These are phyloP conservation scores for Nibea albiflora DNA, from an alignment of 2,113 vertebrate genomes.

Conservation along the genomic window DNA sequence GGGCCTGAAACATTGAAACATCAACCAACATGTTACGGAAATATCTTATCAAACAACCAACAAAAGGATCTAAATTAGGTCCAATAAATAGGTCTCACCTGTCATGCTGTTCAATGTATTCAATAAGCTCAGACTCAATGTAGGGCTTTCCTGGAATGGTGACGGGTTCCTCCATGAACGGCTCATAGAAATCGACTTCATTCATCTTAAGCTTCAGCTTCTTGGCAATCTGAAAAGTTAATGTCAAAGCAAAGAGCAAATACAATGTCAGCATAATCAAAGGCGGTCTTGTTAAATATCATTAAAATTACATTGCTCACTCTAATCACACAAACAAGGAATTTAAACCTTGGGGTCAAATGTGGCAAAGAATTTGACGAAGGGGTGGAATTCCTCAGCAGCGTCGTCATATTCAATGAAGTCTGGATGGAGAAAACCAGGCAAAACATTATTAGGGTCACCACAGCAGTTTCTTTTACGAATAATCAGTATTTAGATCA, in stretches of 20 bases:
- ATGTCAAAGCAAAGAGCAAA: not conserved
- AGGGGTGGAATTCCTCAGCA: slow-evolving; percentile 93
- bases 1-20: slow-evolving; percentile 80
- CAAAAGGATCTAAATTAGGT: too few species aligned
- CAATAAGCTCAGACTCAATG: slow-evolving; percentile 88
- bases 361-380: slow-evolving; percentile 93
- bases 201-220: slow-evolving; percentile 91
- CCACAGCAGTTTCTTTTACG: not conserved
- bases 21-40: not conserved
- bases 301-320: too few species aligned
- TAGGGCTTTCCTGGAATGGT: slow-evolving; percentile 91
- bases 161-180: slow-evolving; percentile 89
- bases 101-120: slow-evolving; percentile 88
- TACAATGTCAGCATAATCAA: not conserved
- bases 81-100: slow-evolving; percentile 77
- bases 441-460: not conserved
- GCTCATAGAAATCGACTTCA: slow-evolving; percentile 93
- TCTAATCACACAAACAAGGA: too few species aligned
- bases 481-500: not conserved
- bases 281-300: too few species aligned
- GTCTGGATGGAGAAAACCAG: slow-evolving; percentile 76
- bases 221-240: slow-evolving; percentile 87
- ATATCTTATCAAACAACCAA: too few species aligned
- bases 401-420: slow-evolving; percentile 91
- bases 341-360: slow-evolving; percentile 90